Evolutionary conservation across 2,113 vertebrate genomes (phyloP), one percentile per base, ranked within the genome.

Genomic region (Oryzias melastigma): DNA sequence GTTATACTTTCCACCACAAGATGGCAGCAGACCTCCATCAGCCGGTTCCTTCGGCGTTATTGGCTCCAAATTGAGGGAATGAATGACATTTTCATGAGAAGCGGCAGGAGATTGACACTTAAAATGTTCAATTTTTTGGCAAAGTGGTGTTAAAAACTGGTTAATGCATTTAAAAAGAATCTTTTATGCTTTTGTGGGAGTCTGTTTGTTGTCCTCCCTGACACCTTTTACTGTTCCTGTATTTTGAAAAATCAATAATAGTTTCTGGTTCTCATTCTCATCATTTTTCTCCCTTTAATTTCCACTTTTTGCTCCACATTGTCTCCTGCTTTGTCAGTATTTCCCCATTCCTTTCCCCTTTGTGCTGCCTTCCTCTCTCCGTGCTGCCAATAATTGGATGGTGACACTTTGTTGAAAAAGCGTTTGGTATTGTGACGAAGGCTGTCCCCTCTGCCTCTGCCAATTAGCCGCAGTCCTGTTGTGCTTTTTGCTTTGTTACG

Each of bases 1-100:
- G 48, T 42, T 15, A 18, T 3, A 27, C 16, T 24, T 18, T n/a
- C 3, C 4, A 81, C 58, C 91, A 87, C 84, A 47, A 84, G 91
- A 51, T 89, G 88, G 85, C 88, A 90, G 85, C 86, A 90, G 57
- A 67, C 19, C 43, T 66, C 76, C 78, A 77, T 49, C 46, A 40
- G 13, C 54, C 22, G 14, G 17, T 19, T 2, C 4, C 8, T 1
- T 0, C 62, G 57, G 56, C 18, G 53, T 29, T 49, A 17, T 60
- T 61, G 2, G 17, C 52, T 68, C 41, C 29, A 24, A 24, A 14
- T 16, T 58, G 68, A 58, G 65, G 20, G 41, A 17, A 19, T 63
- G 27, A 69, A 58, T 74, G 52, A 54, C 22, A 47, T 63, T 60
- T 60, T 13, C 47, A 52, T 49, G 52, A 51, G 60, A 1, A 44